Percentiles rank a stretch among this genome's conserved stretches.
These are phyloP conservation scores for Sturnus vulgaris DNA, from an alignment of 2,113 vertebrate genomes.

Conservation along the genomic window DNA sequence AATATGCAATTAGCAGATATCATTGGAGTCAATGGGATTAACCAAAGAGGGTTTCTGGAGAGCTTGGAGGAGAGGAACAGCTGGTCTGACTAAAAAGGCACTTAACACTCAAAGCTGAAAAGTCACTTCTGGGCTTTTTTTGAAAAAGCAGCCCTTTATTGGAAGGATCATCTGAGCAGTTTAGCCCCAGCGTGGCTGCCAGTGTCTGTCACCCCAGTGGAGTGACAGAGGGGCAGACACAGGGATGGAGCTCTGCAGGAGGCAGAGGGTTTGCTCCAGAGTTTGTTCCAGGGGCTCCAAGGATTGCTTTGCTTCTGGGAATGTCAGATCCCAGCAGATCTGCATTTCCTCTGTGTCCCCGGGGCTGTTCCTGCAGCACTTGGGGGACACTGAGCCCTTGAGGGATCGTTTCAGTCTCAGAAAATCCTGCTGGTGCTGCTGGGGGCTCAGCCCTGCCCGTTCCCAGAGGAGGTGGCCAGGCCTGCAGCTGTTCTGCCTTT, in stretches of 20 bases:
- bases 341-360: not conserved
- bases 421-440: not conserved
- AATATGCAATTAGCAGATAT: conserved; percentile 31
- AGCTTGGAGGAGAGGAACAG: conserved; percentile 27
- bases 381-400: not conserved
- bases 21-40: conserved; percentile 7
- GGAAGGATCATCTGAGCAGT: not conserved
- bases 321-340: not conserved
- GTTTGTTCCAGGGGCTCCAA: not conserved
- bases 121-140: not conserved
- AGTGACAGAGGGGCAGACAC: not conserved
- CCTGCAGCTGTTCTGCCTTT: not conserved
- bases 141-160: not conserved
- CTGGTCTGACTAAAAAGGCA: not conserved
- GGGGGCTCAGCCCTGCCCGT: fast-evolving
- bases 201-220: not conserved
- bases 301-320: not conserved
- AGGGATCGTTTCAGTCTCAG: not conserved
- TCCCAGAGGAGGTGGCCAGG: not conserved
- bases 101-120: conserved; percentile 12
- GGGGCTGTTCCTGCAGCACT: not conserved
- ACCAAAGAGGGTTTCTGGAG: conserved; percentile 15
- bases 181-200: not conserved
- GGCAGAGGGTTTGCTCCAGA: not conserved
- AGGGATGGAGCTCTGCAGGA: not conserved